Evolutionary conservation across 2,113 vertebrate species (phyloP).

Genomic region (Heloderma charlesbogerti): DNA sequence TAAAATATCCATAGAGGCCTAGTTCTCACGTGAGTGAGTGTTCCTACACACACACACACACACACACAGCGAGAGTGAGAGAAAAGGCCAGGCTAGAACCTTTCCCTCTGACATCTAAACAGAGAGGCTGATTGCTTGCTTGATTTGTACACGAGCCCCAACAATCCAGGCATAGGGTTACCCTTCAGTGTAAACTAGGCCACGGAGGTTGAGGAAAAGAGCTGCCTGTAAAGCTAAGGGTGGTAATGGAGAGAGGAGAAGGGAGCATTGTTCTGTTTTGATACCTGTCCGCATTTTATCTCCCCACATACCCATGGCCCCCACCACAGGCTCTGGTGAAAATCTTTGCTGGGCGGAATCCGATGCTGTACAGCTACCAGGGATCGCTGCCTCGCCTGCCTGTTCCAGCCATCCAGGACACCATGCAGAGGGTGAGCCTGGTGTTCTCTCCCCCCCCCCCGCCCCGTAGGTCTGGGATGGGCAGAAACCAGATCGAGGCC

Average conservation of each 20-base stretch:
- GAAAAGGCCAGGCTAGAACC: background rate
- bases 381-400: slow-evolving; percentile 87
- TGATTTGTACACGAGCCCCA: too few species aligned
- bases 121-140: too few species aligned
- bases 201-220: background rate
- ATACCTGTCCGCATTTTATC: background rate
- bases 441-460: background rate
- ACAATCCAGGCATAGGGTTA: background rate
- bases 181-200: background rate
- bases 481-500: background rate
- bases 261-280: too few species aligned
- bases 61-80: background rate
- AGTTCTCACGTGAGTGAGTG: background rate
- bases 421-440: slow-evolving; percentile 83
- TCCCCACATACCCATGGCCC: background rate
- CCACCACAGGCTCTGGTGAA: slow-evolving; percentile 84
- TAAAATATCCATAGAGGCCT: background rate
- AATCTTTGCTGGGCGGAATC: slow-evolving; percentile 90
- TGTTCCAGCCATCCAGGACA: slow-evolving; percentile 84
- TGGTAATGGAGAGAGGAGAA: background rate
- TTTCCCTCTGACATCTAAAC: background rate
- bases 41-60: background rate
- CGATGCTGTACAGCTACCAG: slow-evolving; percentile 90
- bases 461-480: background rate
- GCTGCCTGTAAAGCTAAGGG: background rate